These are phyloP conservation scores for Phyllotreta cruciferae DNA, from an alignment of 2,888 invertebrate species.

Conservation along the genomic window DNA sequence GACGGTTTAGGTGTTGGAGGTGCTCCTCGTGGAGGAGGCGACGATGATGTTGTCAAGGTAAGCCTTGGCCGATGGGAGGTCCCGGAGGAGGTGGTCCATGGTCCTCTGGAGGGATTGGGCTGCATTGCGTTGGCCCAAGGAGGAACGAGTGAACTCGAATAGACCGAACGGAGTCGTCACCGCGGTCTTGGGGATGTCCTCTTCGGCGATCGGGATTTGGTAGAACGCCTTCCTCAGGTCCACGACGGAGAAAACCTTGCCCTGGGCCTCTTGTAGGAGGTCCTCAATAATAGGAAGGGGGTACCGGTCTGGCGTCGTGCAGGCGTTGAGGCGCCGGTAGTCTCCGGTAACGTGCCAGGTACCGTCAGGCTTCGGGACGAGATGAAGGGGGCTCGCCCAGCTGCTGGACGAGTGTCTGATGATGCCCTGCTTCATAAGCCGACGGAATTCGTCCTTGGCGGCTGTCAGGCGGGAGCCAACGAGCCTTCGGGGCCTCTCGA, in stretches of 20 bases:
- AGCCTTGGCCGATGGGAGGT: conserved; percentile 47
- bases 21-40: conserved; percentile 37
- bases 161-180: conserved; percentile 42
- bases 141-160: not conserved
- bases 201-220: conserved; percentile 51
- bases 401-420: conserved; percentile 47
- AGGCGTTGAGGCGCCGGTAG: conserved; percentile 52
- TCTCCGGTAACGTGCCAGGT: conserved; percentile 54
- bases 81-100: conserved; percentile 48
- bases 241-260: conserved; percentile 46
- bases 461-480: conserved; percentile 45
- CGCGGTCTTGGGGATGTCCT: conserved; percentile 54
- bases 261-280: conserved; percentile 41
- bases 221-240: conserved; percentile 53
- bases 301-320: conserved; percentile 36
- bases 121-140: conserved; percentile 56
- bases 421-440: conserved; percentile 46
- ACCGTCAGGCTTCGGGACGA: conserved; percentile 45
- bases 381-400: conserved; percentile 50
- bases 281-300: conserved; percentile 50
- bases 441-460: conserved; percentile 48
- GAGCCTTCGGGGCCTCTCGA: conserved; percentile 46
- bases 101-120: conserved; percentile 56
- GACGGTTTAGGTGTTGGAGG: conserved; percentile 42
- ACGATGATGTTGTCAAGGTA: conserved; percentile 50